Conservation (phyloP, 2,797 vertebrate genomes). For the Jordanella pulchra region DNA sequence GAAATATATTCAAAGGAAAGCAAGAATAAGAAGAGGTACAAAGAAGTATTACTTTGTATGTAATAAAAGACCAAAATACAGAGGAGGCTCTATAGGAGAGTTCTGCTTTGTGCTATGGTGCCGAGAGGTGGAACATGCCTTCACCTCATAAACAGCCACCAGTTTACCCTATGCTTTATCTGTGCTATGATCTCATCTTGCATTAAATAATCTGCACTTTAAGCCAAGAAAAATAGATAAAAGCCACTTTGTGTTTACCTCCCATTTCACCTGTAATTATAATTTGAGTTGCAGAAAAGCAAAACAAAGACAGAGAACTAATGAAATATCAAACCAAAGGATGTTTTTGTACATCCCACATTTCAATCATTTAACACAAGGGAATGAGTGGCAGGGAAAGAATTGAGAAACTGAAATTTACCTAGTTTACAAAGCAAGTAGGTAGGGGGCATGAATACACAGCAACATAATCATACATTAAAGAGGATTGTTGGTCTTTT, state of each 20-base stretch:
- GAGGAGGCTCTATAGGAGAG: slow-evolving; percentile 10
- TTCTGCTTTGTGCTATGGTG: slow-evolving; percentile 30
- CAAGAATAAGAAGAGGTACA: slow-evolving; percentile 23
- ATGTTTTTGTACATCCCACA: background rate
- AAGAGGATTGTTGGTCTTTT: background rate
- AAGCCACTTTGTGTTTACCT: slow-evolving; percentile 49
- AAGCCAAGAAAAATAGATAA: slow-evolving; percentile 43
- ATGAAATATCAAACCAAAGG: background rate
- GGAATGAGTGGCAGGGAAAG: background rate
- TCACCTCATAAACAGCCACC: slow-evolving; percentile 32
- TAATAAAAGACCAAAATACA: slow-evolving; percentile 37
- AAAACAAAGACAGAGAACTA: no score
- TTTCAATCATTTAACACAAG: background rate
- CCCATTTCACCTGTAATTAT: slow-evolving; percentile 54
- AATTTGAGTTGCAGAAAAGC: slow-evolving; percentile 32
- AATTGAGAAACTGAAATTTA: background rate
- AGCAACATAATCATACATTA: background rate
- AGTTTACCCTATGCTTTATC: slow-evolving; percentile 30
- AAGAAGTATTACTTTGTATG: slow-evolving; percentile 9
- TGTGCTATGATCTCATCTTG: slow-evolving; percentile 44
- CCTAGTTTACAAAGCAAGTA: background rate
- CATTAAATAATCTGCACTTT: slow-evolving; percentile 47
- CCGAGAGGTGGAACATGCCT: slow-evolving; percentile 27
- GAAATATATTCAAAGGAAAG: slow-evolving; percentile 37
- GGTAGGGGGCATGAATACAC: background rate